Evolutionary conservation across 2,113 vertebrate genomes (phyloP), one percentile per base, ranked within the genome.

Genomic region (Coptodon bakossiorum): DNA sequence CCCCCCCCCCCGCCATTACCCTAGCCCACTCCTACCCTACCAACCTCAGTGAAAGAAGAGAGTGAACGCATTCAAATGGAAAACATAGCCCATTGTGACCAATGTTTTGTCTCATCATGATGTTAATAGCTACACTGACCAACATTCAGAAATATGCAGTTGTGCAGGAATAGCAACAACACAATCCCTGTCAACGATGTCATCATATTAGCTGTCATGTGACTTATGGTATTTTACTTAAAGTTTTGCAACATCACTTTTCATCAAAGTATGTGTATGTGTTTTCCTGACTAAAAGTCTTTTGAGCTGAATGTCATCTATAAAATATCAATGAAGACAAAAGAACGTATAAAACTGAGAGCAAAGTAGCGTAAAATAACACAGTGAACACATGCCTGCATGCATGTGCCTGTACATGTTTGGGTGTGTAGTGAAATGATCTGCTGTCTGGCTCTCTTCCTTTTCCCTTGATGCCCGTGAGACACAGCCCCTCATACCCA

Each of bases 51-150:
- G 88, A 93, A 90, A 94, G 91, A 91, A 87, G 90, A 91, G 87
- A 90, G 86, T 82, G 93, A 90, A 92, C 89, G 91, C 93, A 96
- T 95, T 96, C 93, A 96, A 93, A 96, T 95, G 95, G 94, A 96
- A 95, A 95, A 92, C 93, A 86, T 81, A 50, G 90, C 63, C 93
- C 90, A 92, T 95, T 94, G 93, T 94, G 87, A 76, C 85, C 61
- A 31, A 31, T 87, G 90, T 92, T 94, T 93, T 94, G 92, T 94
- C 93, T 93, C 81, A 92, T 92, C 88, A 36, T 34, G 86, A 95
- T 95, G 95, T 96, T 95, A 96, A 96, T 95, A 93, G 91, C 89
- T 92, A 40, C 92, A 92, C 84, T 94, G 84, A 80, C 86, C 76
- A 50, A 76, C 88, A 89, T 91, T 91, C 86, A 94, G 63, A 82